Base-by-base conservation (phyloP, 2,888 invertebrate species). In the Diabrotica balteata region DNA sequence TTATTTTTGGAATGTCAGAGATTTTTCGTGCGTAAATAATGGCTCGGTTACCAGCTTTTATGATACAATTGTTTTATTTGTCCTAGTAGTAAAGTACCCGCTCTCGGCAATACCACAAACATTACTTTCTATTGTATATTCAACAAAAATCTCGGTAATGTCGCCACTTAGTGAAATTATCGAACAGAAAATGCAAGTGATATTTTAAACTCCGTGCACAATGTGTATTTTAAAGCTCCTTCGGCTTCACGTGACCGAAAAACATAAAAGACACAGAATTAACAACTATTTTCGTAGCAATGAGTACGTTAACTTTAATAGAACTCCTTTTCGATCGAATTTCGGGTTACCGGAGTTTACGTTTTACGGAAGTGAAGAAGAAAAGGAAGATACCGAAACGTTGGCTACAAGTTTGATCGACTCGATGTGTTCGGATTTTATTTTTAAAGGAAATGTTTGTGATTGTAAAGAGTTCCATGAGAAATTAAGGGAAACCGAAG, bases 171-270 rank as follows among this genome's bases (percentile, higher is more conserved):
- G 10, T 46, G 10, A 46, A 46, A 46, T 9, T 46, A 46, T 46
- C 10, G 46, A 5, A 8, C 32, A 47, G 63, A 70, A 66, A 59
- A 66, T 64, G 66, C 65, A 55, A 63, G 63, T 69, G 64, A 43
- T 46, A 11, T 59, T 52, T 59, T 42, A 43, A n/a, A 44, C 22
- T 59, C 42, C 7, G 46, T 61, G 50, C 22, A 49, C 65, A 66
- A 88, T 88, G 88, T 88, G 88, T 79, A 86, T 88, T 77, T 80
- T 88, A 11, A 88, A 88, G 79, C 85, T 88, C 55, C 75, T 88
- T 52, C 85, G 87, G 7, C 79, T 88, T 43, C 88, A 88, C 72
- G 86, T 88, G 50, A 85, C 86, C 11, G 86, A 88, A 59, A 72
- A 69, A 57, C 67, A 69, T 46, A 67, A 59, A 61, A 66, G 65